Percentiles rank a stretch among this genome's conserved stretches.
These are phyloP conservation scores for Glaucomys volans DNA, from an alignment of 2,113 vertebrate species.

Conservation along the genomic window DNA sequence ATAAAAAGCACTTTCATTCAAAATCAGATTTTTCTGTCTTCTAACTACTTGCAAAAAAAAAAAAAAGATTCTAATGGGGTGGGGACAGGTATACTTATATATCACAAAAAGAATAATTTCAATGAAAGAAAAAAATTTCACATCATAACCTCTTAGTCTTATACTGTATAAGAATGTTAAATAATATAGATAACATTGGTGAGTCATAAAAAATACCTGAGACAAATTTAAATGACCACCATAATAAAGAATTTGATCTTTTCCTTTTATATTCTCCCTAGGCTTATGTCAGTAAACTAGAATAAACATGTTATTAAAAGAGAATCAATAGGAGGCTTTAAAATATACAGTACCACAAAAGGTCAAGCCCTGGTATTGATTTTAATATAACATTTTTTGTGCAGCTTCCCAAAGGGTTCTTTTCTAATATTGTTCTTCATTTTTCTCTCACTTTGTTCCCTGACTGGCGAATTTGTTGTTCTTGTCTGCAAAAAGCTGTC, in stretches of 20 bases:
- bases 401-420: conserved; percentile 87
- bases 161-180: conserved; percentile 6
- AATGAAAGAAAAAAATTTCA: not conserved
- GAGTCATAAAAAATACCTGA: conserved; percentile 42
- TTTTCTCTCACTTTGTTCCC: conserved; percentile 84
- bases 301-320: conserved; percentile 90
- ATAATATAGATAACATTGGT: conserved; percentile 48
- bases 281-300: conserved; percentile 83
- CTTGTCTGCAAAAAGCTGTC: conserved; percentile 67
- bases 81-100: not conserved
- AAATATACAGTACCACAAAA: conserved; percentile 85
- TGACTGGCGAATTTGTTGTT: conserved; percentile 73
- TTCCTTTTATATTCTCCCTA: conserved; percentile 76
- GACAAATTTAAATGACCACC: conserved; percentile 72
- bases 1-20: not conserved
- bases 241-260: conserved; percentile 75
- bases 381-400: conserved; percentile 86
- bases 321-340: conserved; percentile 87
- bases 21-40: conserved; percentile 52
- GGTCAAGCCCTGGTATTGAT: conserved; percentile 88
- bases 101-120: conserved; percentile 3
- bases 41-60: conserved; percentile 36
- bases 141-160: not conserved
- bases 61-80: not conserved
- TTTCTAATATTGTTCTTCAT: conserved; percentile 85